Evolutionary conservation across 2,888 invertebrate species (phyloP), one percentile per base, ranked within the genome.

Genomic region (Busseola fusca): DNA sequence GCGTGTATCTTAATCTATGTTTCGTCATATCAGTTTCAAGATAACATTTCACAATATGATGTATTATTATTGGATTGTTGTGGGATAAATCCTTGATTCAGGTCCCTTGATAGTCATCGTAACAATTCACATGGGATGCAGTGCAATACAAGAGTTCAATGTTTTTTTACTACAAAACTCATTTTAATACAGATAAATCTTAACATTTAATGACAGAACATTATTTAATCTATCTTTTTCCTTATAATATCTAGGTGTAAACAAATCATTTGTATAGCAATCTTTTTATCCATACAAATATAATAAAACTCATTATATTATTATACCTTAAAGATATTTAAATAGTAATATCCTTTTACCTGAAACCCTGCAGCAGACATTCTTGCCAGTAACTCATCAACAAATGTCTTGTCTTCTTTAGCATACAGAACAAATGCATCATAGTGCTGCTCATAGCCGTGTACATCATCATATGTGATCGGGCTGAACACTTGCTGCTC

Each of bases 351-450:
- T 12, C 10, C 5, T 30, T 66, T 69, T 82, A 97, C 97, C 96
- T 97, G 97, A 71, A 97, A 95, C 30, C 96, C 96, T 58, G 96
- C 96, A 87, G 96, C 95, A 86, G 97, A 97, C 93, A 98, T 96
- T 80, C 96, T 96, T 0, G 94, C 93, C 25, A 97, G 93, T 73
- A 98, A 93, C 83, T 97, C 86, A 1, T 96, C 95, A 0, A 97
- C 98, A 92, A 98, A 98, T 5, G 96, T 95, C 21, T 95, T 93
- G 88, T 98, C 98, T 75, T 97, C 97, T 58, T 97, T 97, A 0
- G 97, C 97, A 84, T 96, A 98, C 42, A 98, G 90, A 16, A 98
- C 96, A 87, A 97, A 98, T 0, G 98, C 98, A 92, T 98, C 97
- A 85, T 98, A 98, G 52, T 92, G 93, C 86, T 97, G 97, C 14